Base-by-base conservation (phyloP, 2,113 vertebrate species). In the Lamprotornis superbus region DNA sequence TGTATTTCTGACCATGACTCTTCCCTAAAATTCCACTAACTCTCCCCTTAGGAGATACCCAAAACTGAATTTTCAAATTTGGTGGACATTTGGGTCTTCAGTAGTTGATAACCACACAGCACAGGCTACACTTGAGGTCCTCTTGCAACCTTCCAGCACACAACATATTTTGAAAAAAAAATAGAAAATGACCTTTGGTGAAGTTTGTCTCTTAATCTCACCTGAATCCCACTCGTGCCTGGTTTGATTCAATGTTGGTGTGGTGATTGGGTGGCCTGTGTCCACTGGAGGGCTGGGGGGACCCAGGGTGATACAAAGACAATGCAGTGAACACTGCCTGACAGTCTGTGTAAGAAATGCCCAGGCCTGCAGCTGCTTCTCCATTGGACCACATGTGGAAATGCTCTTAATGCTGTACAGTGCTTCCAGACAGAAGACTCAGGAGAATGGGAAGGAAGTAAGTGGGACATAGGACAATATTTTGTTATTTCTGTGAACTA, bases 221-320 rank as follows among this genome's bases (percentile, higher is more conserved):
- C 47, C 12, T 60, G 59, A 81, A 57, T 52, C 13, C 28, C 37
- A 18, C 13, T 76, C 53, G 46, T 85, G 31, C 21, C 52, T 57
- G 25, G 33, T 75, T 80, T 70, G 42, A 37, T n/a, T 24, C 3
- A 4, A 16, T 2, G 2, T 17, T 0, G 0, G 10, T 22, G 33
- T 37, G 52, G 37, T 40, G 47, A 57, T 2, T 3, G 3, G 28
- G 27, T 56, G 35, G 31, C 17, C 2, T 7, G 52, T 44, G 60
- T 21, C 49, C 2, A 1, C 2, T 7, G 9, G 44, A 57, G n/a
- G 17, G n/a, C n/a, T 67, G 47, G 3, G 16, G 31, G 10, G 3
- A 20, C 59, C 37, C 9, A 6, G 11, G 12, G 42, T 39, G 78
- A 39, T 57, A 63, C 52, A 81, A 60, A 39, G 30, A 52, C 52